Conservation (phyloP, 2,888 invertebrate species). For the Amphipoea oculea region DNA sequence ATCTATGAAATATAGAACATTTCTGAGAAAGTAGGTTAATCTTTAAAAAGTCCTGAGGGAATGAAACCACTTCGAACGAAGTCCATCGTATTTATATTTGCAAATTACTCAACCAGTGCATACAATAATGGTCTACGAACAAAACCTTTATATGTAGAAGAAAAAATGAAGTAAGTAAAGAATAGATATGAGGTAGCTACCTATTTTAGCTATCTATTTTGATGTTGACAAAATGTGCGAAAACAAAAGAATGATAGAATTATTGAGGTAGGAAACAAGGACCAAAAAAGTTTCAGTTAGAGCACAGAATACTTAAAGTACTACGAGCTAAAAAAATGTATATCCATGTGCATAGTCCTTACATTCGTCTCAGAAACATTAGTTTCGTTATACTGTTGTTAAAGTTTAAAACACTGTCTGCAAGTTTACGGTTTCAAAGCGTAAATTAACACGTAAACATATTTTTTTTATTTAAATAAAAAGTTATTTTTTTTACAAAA, state of each 20-base stretch:
- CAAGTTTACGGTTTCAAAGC: not conserved
- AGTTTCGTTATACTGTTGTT: not conserved
- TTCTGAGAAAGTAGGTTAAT: slow-evolving; percentile 21
- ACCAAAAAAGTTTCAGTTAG: not conserved
- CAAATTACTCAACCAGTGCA: slow-evolving; percentile 25
- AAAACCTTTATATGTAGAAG: not conserved
- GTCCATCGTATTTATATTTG: slow-evolving; percentile 12
- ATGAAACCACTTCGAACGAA: not conserved
- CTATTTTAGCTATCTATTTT: not conserved
- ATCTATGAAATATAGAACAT: not conserved
- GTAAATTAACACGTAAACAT: not conserved
- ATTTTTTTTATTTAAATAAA: not conserved
- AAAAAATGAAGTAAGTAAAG: not conserved
- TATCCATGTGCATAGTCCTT: not conserved
- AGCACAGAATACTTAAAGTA: too few relatives aligned
- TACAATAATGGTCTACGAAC: not conserved
- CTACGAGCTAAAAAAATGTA: not conserved
- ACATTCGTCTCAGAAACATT: not conserved
- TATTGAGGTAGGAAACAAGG: not conserved
- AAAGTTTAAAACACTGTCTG: not conserved
- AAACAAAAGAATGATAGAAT: not conserved
- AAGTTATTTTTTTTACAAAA: not conserved
- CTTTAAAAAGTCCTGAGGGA: not conserved
- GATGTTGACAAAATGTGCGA: not conserved
- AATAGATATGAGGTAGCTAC: not conserved